Percentiles rank a stretch among this genome's conserved stretches.
These are phyloP conservation scores for Geodia barretti DNA, from an alignment of 37 sponge, comb jelly and placozoan species.

Conservation along the genomic window DNA sequence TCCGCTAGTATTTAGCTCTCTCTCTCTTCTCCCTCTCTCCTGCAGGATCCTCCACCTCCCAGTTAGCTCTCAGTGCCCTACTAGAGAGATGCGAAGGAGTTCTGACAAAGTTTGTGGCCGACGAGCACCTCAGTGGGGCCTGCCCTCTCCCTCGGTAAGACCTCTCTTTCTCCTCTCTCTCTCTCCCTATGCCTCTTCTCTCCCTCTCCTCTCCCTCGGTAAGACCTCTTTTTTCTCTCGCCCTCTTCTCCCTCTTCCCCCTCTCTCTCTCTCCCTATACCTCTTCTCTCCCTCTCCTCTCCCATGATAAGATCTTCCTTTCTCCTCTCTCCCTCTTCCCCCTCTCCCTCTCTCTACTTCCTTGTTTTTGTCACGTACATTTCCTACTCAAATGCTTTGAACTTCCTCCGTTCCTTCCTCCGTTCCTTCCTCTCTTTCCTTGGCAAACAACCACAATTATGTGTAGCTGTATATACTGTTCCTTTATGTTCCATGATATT, in stretches of 20 bases:
- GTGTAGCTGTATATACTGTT: no score
- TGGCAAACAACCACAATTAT: no score
- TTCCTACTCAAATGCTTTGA: neutral
- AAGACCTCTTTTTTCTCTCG: neutral
- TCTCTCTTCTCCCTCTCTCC: neutral
- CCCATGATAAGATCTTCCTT: no score
- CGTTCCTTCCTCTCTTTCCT: no score
- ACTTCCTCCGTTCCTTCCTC: no score
- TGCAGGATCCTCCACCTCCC: constrained; percentile 23
- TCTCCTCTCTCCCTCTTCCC: neutral
- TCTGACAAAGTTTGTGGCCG: constrained; percentile 58
- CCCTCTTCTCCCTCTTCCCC: neutral
- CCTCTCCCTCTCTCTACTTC: constrained; percentile 4
- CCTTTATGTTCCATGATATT: no score
- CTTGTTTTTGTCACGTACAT: neutral
- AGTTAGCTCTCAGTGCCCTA: constrained; percentile 76
- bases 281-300: no score
- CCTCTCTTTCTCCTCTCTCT: neutral
- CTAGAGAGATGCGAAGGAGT: constrained; percentile 80
- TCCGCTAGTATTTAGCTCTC: neutral
- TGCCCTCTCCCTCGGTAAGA: constrained; percentile 77
- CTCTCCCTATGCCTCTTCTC: neutral
- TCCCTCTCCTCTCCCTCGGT: neutral
- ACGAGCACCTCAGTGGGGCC: constrained; percentile 77
- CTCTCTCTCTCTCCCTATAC: neutral